Percentiles rank a stretch among this genome's conserved stretches.
Evolutionary conservation across 2,113 vertebrate species (phyloP).

Genomic region (Corythornis vintsioides): DNA sequence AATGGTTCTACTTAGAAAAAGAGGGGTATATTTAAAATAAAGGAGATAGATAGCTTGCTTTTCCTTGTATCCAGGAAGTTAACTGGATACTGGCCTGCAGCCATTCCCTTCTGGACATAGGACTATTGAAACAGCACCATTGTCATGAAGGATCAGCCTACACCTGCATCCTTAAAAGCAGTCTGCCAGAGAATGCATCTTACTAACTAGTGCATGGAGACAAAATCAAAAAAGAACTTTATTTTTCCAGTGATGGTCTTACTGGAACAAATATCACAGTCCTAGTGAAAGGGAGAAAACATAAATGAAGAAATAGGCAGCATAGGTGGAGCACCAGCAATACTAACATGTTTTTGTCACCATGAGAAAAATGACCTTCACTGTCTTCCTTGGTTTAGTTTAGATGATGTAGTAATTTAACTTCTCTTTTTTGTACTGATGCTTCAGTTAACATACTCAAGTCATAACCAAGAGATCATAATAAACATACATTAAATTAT

Average conservation of each 20-base stretch:
- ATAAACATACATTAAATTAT: neutral
- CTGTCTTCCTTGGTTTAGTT: neutral
- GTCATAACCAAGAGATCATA: neutral
- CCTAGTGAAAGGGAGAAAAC: neutral
- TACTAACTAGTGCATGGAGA: neutral
- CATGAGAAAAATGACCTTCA: neutral
- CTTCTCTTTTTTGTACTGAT: neutral
- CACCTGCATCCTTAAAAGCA: neutral
- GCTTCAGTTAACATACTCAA: neutral
- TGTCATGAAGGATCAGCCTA: neutral
- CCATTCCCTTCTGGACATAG: neutral
- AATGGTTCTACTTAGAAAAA: slow-evolving; percentile 86
- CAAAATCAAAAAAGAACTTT: neutral
- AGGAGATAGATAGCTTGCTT: slow-evolving; percentile 42
- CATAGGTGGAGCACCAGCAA: neutral
- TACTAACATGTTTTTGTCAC: neutral
- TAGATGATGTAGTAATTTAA: neutral
- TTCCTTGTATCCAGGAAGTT: slow-evolving; percentile 51
- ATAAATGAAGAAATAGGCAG: neutral
- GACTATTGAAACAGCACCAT: neutral
- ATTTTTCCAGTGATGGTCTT: neutral
- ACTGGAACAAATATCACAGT: neutral
- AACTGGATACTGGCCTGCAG: neutral
- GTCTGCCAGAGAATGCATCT: neutral
- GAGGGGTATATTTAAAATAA: slow-evolving; percentile 76